These are phyloP conservation scores for Molanna angustata DNA, from an alignment of 2,888 invertebrate genomes.

Conservation along the genomic window DNA sequence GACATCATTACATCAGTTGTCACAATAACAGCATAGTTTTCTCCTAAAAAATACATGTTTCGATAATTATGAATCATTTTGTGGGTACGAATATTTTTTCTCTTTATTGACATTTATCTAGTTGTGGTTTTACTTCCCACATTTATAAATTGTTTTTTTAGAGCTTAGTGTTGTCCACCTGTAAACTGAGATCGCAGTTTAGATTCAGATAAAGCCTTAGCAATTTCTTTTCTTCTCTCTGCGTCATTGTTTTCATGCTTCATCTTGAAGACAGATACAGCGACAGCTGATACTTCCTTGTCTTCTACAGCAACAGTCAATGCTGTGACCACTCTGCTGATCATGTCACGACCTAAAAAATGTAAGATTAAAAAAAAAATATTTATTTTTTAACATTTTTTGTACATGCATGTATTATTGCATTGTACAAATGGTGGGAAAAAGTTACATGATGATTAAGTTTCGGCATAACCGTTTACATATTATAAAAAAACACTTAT, in stretches of 20 bases:
- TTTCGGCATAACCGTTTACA: background rate
- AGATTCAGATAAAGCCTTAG: slow-evolving; percentile 48
- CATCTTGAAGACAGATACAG: slow-evolving; percentile 55
- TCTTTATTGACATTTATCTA: no score
- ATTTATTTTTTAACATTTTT: no score
- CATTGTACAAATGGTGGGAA: no score
- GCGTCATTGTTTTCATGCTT: slow-evolving; percentile 51
- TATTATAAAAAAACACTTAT: no score
- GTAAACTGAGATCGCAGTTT: slow-evolving; percentile 50
- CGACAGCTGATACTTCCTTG: slow-evolving; percentile 45
- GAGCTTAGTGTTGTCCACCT: slow-evolving; percentile 37
- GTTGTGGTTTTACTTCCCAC: no score
- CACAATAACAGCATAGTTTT: slow-evolving; percentile 63
- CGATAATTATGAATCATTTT: no score
- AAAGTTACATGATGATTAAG: background rate
- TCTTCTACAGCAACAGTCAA: slow-evolving; percentile 54
- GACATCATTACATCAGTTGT: slow-evolving; percentile 59
- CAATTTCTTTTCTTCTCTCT: slow-evolving; percentile 47
- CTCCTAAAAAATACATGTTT: slow-evolving; percentile 43
- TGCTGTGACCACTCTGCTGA: slow-evolving; percentile 62
- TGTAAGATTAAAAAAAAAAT: no score
- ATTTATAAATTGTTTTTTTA: no score
- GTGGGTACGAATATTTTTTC: no score
- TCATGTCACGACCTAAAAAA: slow-evolving; percentile 57
- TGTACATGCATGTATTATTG: no score